Conservation (phyloP, 2,888 invertebrate genomes). For the Pachliopta kotzebuea region DNA sequence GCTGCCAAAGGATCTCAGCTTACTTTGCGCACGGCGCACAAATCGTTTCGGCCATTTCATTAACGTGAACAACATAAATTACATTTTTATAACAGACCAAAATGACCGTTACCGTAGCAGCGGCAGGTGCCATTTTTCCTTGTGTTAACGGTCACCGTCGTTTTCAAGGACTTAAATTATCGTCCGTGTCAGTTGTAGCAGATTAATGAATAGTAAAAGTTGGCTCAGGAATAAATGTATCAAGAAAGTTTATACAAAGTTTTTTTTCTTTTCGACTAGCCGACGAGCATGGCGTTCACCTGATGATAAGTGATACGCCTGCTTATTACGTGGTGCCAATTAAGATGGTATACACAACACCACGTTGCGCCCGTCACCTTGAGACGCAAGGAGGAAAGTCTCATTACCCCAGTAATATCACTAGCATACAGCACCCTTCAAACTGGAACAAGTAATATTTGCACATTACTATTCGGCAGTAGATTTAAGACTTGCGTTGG, state of each 20-base stretch:
- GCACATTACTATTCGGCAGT: no score
- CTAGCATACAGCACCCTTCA: no score
- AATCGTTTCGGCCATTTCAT: slow-evolving; percentile 44
- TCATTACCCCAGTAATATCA: no score
- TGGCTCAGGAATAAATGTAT: background rate
- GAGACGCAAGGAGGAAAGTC: no score
- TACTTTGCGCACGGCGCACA: slow-evolving; percentile 76
- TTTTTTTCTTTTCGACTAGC: no score
- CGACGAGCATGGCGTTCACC: no score
- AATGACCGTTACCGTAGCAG: slow-evolving; percentile 32
- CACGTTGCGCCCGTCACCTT: no score
- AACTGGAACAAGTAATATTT: no score
- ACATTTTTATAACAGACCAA: slow-evolving; percentile 33
- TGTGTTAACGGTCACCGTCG: slow-evolving; percentile 34
- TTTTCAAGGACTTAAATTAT: slow-evolving; percentile 29
- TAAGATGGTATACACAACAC: no score
- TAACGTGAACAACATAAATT: slow-evolving; percentile 49
- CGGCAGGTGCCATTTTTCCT: slow-evolving; percentile 32
- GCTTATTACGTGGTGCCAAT: no score
- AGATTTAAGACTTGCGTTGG: no score
- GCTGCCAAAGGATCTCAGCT: slow-evolving; percentile 78
- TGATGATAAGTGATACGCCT: no score
- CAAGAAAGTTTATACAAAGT: background rate
- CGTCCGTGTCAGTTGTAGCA: slow-evolving; percentile 16
- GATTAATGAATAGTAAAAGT: slow-evolving; percentile 16